Base-by-base conservation (phyloP, 2,888 invertebrate genomes). In the Drosophila fungiperda region DNA sequence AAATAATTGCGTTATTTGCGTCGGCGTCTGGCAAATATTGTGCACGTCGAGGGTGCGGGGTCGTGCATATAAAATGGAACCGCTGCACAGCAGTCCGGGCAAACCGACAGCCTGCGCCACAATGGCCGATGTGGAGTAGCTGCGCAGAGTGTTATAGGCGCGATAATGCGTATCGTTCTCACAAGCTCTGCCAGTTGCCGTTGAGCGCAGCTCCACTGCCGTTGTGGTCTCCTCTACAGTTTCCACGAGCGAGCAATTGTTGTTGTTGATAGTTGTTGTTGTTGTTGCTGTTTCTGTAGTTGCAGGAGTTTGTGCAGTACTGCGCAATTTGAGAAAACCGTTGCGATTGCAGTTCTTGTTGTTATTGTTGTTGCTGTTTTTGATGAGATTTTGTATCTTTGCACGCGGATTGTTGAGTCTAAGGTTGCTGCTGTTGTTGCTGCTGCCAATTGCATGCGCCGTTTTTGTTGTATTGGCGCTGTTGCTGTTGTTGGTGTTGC, bases 11-110 rank as follows among this genome's bases (percentile, higher is more conserved):
- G 93, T 91, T 83, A 92, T 92, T 80, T 91, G 90, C 67, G 90
- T 84, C 76, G 92, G 92, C 80, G 92, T 91, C 83, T 93, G 92
- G 67, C 87, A 91, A 68, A 86, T 79, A 84, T 92, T 88, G 70
- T 91, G 90, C 55, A 93, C 93, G 83, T 93, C 92, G 58, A 93
- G 86, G 17, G 93, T 93, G 81, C 93, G 92, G 50, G 93, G 93
- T 29, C 93, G 85, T 62, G 83, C 73, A 50, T 78, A 87, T 6
- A 86, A 54, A 55, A 91, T 75, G 65, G 88, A 58, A 36, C 60
- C 69, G 40, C 35, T 62, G 26, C 68, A 61, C 60, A 82, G 61
- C n/a, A 86, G 68, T 1, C 79, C 63, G 29, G 74, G 78, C 40
- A 84, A 55, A n/a, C 72, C 76, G 9, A 64, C 78, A 15, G 65